Evolutionary conservation across 2,888 invertebrate genomes (phyloP).

Genomic region (Zaprionus bogoriensis): DNA sequence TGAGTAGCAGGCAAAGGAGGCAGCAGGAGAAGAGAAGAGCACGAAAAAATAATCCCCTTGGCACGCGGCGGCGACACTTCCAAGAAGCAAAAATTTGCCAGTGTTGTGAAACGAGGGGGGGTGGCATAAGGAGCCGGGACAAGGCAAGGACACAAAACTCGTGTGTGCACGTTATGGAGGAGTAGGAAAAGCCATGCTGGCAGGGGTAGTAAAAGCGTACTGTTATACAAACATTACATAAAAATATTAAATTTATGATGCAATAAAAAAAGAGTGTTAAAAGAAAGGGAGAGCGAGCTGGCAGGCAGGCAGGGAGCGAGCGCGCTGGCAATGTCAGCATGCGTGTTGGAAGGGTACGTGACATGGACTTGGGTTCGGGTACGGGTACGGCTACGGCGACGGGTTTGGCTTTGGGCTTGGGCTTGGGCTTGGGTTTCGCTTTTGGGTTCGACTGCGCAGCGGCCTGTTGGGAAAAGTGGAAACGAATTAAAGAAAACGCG

Average conservation of each 20-base stretch:
- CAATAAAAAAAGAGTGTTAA: constrained; percentile 76
- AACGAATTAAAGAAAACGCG: constrained; percentile 64
- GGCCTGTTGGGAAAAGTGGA: constrained; percentile 34
- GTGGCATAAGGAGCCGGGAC: constrained; percentile 18
- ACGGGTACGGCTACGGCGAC: constrained; percentile 53
- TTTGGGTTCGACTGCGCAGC: constrained; percentile 1
- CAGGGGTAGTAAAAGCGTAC: constrained; percentile 71
- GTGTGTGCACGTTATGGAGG: constrained; percentile 58
- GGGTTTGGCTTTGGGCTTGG: constrained; percentile 12
- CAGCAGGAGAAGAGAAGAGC: not conserved
- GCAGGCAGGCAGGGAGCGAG: not conserved
- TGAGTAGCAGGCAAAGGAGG: not conserved
- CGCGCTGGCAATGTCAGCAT: constrained; percentile 46
- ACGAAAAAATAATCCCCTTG: constrained; percentile 55
- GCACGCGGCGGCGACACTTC: constrained; percentile 74
- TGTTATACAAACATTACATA: constrained; percentile 78
- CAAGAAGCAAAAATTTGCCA: constrained; percentile 63
- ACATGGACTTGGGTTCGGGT: constrained; percentile 47
- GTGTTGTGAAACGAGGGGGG: constrained; percentile 2
- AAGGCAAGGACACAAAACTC: constrained; percentile 45
- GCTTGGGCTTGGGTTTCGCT: not conserved
- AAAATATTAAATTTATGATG: constrained; percentile 79
- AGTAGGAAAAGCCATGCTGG: constrained; percentile 20
- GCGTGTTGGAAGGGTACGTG: constrained; percentile 58
- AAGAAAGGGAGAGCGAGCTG: constrained; percentile 23